Evolutionary conservation across 2,113 vertebrate genomes (phyloP), one percentile per base, ranked within the genome.

Genomic region (Baryphthengus martii): DNA sequence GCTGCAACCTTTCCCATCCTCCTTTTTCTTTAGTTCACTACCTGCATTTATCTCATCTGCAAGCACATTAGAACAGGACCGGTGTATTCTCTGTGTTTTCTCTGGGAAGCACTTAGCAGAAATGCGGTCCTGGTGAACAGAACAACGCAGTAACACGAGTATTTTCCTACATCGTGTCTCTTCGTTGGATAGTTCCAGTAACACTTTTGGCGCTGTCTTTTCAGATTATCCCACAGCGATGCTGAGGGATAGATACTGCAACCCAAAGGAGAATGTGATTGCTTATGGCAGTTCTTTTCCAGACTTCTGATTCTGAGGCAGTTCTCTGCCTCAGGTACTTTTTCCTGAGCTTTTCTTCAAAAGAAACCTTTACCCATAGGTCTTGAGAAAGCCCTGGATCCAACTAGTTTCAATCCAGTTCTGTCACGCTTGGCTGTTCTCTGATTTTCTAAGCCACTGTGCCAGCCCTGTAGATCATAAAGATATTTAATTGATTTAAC

Each of bases 361-460:
- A 93, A 56, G 33, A 89, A 85, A 71, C 49, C 33, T 68, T 92
- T 88, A 71, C 50, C 58, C 58, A 20, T 18, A 85, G 39, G 50
- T 77, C 83, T 89, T 89, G 39, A 59, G 87, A 77, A 90, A 62
- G 33, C 29, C 42, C 80, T 75, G 95, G 67, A 67, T 72, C 68
- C 0, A 2, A 8, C 89, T 63, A 84, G 80, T 91, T 95, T 95
- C 58, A 87, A n/a, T 72, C 86, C 77, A 78, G 61, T 92, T 95
- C 73, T 96, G 86, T 81, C 89, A 72, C 67, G 84, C 66, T 96
- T 89, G 87, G 73, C 77, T 89, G 52, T 50, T 75, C 68, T 74
- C 39, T 70, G 68, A 47, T 92, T 78, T 90, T 87, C 62, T 89
- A 67, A 87, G 92, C 71, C 42, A 55, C 70, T 78, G 61, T 85